Evolutionary conservation across 2,888 invertebrate genomes (phyloP).

Genomic region (Pristionchus exspectatus): DNA sequence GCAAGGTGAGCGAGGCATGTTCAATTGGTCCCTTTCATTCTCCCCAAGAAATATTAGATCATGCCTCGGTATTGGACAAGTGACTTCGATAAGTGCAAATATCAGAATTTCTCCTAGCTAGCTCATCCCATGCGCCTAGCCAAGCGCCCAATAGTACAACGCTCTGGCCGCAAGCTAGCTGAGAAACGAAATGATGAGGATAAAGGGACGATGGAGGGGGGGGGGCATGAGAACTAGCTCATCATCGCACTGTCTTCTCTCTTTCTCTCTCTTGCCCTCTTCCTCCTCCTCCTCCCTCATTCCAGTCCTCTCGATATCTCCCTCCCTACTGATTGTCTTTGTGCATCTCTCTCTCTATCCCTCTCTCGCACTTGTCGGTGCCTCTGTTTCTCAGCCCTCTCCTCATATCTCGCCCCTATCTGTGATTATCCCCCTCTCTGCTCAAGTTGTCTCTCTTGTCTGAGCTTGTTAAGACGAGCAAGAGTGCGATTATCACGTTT

Average conservation of each 20-base stretch:
- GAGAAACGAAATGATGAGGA: slow-evolving; percentile 44
- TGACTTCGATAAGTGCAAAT: neutral
- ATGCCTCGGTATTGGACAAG: neutral
- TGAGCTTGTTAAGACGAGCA: neutral
- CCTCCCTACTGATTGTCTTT: neutral
- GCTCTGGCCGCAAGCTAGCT: neutral
- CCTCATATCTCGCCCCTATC: neutral
- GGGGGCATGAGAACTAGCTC: slow-evolving; percentile 17
- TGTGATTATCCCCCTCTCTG: neutral
- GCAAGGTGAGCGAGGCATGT: too few relatives aligned
- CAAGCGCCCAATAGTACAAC: neutral
- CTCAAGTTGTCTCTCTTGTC: slow-evolving; percentile 22
- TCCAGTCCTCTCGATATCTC: neutral
- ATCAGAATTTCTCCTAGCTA: neutral
- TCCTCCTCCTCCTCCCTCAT: neutral
- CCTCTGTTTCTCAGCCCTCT: neutral
- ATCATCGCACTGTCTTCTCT: slow-evolving; percentile 12
- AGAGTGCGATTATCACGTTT: neutral
- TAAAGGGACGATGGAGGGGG: neutral
- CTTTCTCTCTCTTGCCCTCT: neutral
- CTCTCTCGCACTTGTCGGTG: neutral
- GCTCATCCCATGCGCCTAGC: neutral
- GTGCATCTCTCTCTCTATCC: slow-evolving; percentile 14
- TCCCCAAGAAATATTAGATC: neutral
- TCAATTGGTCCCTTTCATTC: too few relatives aligned